A percentile compares a stretch with the other conserved stretches of the same genome.
Evolutionary conservation across 2,113 vertebrate species (phyloP).

Genomic region (Ranitomeya variabilis): DNA sequence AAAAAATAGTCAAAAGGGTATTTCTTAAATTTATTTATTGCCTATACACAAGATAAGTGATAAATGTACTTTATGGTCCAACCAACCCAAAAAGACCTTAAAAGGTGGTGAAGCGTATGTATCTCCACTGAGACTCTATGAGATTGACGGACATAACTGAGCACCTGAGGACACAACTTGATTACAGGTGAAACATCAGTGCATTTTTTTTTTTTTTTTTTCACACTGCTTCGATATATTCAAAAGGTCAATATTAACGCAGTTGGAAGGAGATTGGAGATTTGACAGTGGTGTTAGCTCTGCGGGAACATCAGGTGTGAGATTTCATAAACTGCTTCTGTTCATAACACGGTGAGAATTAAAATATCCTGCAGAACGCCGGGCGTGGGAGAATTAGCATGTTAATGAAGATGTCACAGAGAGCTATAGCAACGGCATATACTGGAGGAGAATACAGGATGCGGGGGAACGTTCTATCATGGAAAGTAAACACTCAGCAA

Average conservation of each 20-base stretch:
- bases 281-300: conserved; percentile 23
- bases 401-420: conserved; percentile 53
- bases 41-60: too few relatives aligned
- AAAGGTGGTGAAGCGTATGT: too few relatives aligned
- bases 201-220: too few relatives aligned
- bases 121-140: too few relatives aligned
- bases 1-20: too few relatives aligned
- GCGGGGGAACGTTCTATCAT: not conserved
- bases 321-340: conserved; percentile 42
- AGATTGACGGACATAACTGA: too few relatives aligned
- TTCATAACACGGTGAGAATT: conserved; percentile 42
- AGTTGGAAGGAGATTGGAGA: not conserved
- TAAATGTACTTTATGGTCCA: too few relatives aligned
- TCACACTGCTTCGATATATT: not conserved
- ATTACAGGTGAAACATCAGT: too few relatives aligned
- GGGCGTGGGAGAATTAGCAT: conserved; percentile 50
- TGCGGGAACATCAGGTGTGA: conserved; percentile 40
- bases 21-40: too few relatives aligned
- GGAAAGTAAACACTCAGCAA: conserved; percentile 24
- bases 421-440: conserved; percentile 51
- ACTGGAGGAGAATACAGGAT: conserved; percentile 17
- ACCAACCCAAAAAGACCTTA: too few relatives aligned
- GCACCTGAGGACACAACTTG: too few relatives aligned
- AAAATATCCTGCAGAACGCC: conserved; percentile 50
- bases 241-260: not conserved